phyloP scores from a whole-genome alignment of 2,113 vertebrate species.

The Tachysurus fulvidraco region DNA sequence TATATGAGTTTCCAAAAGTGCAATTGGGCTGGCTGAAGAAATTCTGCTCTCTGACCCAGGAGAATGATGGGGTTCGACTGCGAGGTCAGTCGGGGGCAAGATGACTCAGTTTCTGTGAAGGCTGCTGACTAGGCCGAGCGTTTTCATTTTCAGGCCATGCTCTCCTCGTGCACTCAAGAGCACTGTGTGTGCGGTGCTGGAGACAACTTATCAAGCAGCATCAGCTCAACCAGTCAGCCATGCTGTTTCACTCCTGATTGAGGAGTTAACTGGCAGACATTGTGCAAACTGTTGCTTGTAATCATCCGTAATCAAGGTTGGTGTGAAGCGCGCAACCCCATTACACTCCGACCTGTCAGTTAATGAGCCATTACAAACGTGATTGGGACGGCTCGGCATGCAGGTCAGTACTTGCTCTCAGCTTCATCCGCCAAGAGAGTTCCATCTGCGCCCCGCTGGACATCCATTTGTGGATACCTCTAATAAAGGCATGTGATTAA shows the following conservation, averaged over 20 bases:
- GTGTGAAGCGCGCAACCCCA: conserved; percentile 52
- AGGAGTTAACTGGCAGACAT: conserved; percentile 20
- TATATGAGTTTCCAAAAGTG: conserved; percentile 13
- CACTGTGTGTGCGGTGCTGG: background rate
- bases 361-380: conserved; percentile 58
- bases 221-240: conserved; percentile 19
- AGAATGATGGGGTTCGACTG: conserved; percentile 25
- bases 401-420: conserved; percentile 45
- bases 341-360: conserved; percentile 56
- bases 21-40: background rate
- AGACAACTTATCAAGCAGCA: background rate
- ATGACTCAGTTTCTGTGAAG: conserved; percentile 36
- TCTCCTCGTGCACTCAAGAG: background rate
- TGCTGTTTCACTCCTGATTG: conserved; percentile 31
- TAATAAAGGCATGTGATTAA: conserved; percentile 54
- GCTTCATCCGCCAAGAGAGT: conserved; percentile 38
- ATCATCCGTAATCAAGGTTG: conserved; percentile 56
- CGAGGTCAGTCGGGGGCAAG: background rate
- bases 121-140: conserved; percentile 5
- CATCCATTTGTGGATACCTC: conserved; percentile 48
- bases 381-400: conserved; percentile 44
- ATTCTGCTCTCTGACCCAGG: conserved; percentile 43
- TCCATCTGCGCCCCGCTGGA: conserved; percentile 42
- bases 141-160: conserved; percentile 39
- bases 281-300: conserved; percentile 47